phyloP scores from a whole-genome alignment of 2,797 vertebrate genomes.

The Otolemur crassicaudatus region DNA sequence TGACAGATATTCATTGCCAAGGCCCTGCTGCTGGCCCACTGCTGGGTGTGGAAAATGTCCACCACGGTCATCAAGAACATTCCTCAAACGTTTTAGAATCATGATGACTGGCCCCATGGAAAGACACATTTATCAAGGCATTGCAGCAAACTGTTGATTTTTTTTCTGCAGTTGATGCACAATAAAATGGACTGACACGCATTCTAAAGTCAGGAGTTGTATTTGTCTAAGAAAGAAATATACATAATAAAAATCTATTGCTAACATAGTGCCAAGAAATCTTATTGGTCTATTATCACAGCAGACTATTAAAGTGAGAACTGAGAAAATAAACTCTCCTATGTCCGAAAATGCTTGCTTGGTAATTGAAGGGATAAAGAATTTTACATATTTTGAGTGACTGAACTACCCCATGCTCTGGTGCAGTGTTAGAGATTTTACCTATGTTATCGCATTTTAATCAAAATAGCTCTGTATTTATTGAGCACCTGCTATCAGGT shows the following conservation, averaged over 20 bases:
- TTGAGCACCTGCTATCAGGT: neutral
- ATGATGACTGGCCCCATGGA: slow-evolving; percentile 5
- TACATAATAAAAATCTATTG: slow-evolving; percentile 43
- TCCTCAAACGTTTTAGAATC: slow-evolving; percentile 65
- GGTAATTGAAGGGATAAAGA: neutral
- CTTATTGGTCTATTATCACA: neutral
- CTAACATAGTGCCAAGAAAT: neutral
- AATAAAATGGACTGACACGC: slow-evolving; percentile 4
- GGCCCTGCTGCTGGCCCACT: neutral
- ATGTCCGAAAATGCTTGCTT: neutral
- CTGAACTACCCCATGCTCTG: neutral
- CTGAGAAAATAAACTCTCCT: neutral
- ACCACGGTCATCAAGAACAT: slow-evolving; percentile 58
- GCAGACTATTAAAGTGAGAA: slow-evolving; percentile 46
- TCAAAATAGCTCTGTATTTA: neutral
- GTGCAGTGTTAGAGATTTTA: slow-evolving; percentile 7
- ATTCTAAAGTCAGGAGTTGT: slow-evolving; percentile 33
- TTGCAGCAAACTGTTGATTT: slow-evolving; percentile 15
- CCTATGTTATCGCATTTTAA: slow-evolving; percentile 1
- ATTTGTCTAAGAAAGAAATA: slow-evolving; percentile 53
- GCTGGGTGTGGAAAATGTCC: slow-evolving; percentile 22
- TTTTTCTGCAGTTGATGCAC: neutral
- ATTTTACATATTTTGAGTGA: neutral
- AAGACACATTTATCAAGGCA: slow-evolving; percentile 63
- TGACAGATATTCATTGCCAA: slow-evolving; percentile 55